Evolutionary conservation across 2,888 invertebrate genomes (phyloP), one percentile per base, ranked within the genome.

Genomic region (Eudemis profundana): DNA sequence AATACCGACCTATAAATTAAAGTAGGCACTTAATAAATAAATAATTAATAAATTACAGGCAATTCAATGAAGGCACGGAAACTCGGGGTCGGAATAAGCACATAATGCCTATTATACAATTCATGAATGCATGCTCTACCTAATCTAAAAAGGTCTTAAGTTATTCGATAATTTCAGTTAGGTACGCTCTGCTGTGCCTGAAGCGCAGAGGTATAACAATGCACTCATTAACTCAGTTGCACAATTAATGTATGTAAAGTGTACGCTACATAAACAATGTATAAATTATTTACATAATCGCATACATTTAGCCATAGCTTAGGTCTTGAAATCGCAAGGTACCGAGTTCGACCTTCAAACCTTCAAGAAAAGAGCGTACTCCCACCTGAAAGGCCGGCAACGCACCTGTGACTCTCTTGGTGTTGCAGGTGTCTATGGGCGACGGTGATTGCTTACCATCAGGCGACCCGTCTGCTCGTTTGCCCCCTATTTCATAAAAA

Each of bases 1-100:
- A 7, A 40, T 23, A 21, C 21, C 21, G n/a, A 46, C 46, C 46
- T 46, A 21, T 3, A 44, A 46, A 21, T 21, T 12, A 8, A 44
- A 1, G n/a, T 21, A 12, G 21, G 19, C 27, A 1, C 1, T 10
- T 8, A 8, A 3, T 40, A 40, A 40, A 38, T 15, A 40, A 40
- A 4, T 3, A 38, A 53, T 54, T 3, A 42, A 5, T 40, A 40
- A 15, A 12, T 12, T 40, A 10, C 33, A 23, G 27, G 15, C 14
- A 21, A 53, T 53, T 53, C 38, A 56, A 42, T 5, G 29, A 2
- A n/a, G n/a, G 23, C 10, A 27, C 10, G 56, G 33, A 15, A 61
- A 23, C 15, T 14, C 7, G 21, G 36, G 53, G 61, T 61, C 61
- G 53, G 40, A 61, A 61, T 61, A 53, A 53, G 23, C 61, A 61